Evolutionary conservation across 2,113 vertebrate species (phyloP), one percentile per base, ranked within the genome.

Genomic region (Lagopus muta): DNA sequence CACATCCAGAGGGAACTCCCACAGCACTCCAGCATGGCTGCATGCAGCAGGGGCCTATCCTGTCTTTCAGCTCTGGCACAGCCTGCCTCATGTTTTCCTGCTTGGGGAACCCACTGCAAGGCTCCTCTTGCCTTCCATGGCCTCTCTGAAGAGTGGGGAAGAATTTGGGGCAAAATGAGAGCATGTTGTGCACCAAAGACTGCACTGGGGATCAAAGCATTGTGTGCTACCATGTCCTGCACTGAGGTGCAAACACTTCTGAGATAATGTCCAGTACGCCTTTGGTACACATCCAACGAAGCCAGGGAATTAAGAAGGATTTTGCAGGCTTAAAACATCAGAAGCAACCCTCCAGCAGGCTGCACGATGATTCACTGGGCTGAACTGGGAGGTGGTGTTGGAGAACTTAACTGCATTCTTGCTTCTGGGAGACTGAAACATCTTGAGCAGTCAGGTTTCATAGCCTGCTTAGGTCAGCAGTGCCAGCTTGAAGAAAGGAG

Each of bases 1-100:
- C 79, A 78, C 89, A 54, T 86, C 69, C 94, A 86, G 85, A 82
- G 93, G 84, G 89, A 90, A 8, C 69, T 92, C 38, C 54, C 3
- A 2, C 58, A 18, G 66, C 4, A 67, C 78, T 43, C 12, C 15
- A n/a, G 81, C 62, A 42, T 0, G 27, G 74, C 85, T 77, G 89
- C 43, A 73, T 17, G 28, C 81, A 82, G 75, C 81, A 20, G 62
- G 57, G 65, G 11, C 91, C 27, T 38, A 5, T 21, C 66, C 91
- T 15, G 73, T 16, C 66, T 34, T 15, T 30, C 70, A 13, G 60
- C 70, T 86, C 76, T 60, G 30, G 82, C 82, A 17, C 40, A 11
- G 43, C 77, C 86, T 32, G 57, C 27, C 62, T 72, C 70, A 5
- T 1, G 16, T 24, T 73, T 61, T 72, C 62, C 72, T 18, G 0